Evolutionary conservation across 1,140 invertebrate genomes (phyloP).

Genomic region (Cryptotermes secundus): DNA sequence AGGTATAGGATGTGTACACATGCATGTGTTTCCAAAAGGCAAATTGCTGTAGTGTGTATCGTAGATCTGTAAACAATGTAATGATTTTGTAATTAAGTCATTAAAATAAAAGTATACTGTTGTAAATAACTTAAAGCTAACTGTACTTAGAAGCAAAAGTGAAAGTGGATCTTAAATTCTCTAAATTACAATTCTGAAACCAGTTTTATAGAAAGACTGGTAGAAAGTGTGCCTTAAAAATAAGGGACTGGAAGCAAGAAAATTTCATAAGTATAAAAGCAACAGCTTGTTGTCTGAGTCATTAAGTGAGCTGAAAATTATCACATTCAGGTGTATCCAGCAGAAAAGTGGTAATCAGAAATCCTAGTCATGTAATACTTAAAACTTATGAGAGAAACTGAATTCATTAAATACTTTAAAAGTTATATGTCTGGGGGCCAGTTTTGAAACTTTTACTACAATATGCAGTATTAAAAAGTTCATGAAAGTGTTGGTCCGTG

Average conservation of each 20-base stretch:
- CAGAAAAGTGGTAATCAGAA: neutral
- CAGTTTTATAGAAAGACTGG: neutral
- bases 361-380: neutral
- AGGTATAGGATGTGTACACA: neutral
- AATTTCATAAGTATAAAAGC: neutral
- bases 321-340: neutral
- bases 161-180: neutral
- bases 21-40: neutral
- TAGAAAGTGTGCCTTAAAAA: neutral
- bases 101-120: neutral
- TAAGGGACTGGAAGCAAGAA: neutral
- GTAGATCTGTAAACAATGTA: neutral
- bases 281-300: neutral
- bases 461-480: neutral
- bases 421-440: conserved; percentile 1
- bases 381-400: neutral
- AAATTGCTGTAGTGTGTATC: neutral
- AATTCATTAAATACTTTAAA: conserved; percentile 13
- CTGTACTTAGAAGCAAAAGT: neutral
- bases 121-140: neutral
- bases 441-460: neutral
- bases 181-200: neutral
- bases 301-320: neutral
- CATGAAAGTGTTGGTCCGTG: neutral
- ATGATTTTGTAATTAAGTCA: neutral